Evolutionary conservation across 30 jellyfish, hydroid and myxozoan genomes (phyloP).

Genomic region (Aurelia aurita): DNA sequence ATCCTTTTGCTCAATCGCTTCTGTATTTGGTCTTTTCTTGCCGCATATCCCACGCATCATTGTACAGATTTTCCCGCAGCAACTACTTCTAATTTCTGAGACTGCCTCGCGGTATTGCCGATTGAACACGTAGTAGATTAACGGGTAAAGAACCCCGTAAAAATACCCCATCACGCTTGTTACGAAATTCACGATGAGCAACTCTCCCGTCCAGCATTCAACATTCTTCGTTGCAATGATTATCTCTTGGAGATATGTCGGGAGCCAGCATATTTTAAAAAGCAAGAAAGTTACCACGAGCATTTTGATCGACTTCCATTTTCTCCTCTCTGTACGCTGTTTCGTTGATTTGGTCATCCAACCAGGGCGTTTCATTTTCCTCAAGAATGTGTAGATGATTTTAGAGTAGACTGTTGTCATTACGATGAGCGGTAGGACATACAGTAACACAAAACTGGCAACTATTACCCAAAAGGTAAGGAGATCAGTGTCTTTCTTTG

Average conservation of each 20-base stretch:
- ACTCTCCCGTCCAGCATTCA: not conserved
- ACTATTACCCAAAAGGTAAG: not conserved
- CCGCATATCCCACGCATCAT: too few relatives aligned
- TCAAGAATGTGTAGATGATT: slow-evolving; percentile 2
- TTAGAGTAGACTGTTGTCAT: not conserved
- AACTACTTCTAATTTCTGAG: too few relatives aligned
- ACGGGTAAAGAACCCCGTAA: not conserved
- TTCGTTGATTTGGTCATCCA: not conserved
- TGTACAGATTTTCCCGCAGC: too few relatives aligned
- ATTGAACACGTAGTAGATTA: not conserved
- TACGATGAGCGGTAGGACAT: not conserved
- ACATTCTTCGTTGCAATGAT: not conserved
- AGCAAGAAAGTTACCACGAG: not conserved
- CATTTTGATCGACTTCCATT: slow-evolving; percentile 7
- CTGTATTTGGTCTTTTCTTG: too few relatives aligned
- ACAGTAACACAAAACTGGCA: not conserved
- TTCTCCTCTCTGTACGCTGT: not conserved
- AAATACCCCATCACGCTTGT: not conserved
- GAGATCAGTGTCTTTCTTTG: not conserved
- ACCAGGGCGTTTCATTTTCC: slow-evolving; percentile 11
- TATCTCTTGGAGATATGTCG: slow-evolving; percentile 15
- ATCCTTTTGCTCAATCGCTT: too few relatives aligned
- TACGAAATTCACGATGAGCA: not conserved
- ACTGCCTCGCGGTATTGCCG: too few relatives aligned
- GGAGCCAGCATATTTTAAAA: slow-evolving; percentile 30